Evolutionary conservation across 2,888 invertebrate species (phyloP).

Genomic region (Cantharis nigra): DNA sequence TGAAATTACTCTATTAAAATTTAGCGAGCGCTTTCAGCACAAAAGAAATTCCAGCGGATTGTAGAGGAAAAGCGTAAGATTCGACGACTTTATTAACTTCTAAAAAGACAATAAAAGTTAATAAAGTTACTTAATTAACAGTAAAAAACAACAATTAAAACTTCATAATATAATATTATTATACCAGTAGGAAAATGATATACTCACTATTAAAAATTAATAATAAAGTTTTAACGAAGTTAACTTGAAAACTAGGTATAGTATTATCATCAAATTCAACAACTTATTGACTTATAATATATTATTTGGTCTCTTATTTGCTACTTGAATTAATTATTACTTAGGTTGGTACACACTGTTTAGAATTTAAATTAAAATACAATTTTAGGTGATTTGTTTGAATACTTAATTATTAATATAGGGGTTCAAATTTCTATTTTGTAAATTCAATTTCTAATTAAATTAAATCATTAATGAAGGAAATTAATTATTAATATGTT

Average conservation of each 20-base stretch:
- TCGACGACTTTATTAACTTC: background rate
- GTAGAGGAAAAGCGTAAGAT: background rate
- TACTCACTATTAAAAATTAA: background rate
- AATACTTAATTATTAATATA: background rate
- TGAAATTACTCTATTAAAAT: background rate
- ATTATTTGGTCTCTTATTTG: background rate
- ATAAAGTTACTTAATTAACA: background rate
- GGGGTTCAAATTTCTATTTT: background rate
- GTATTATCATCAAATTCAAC: background rate
- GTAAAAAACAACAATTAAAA: background rate
- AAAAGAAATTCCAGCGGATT: background rate
- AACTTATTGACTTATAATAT: background rate
- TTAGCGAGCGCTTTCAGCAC: background rate
- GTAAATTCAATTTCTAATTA: background rate
- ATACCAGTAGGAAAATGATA: background rate
- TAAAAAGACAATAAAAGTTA: background rate
- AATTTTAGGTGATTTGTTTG: background rate
- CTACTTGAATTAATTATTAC: background rate
- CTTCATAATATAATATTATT: background rate
- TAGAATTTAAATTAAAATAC: background rate
- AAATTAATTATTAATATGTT: background rate
- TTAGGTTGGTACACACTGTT: background rate
- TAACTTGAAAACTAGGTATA: background rate
- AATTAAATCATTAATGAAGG: background rate
- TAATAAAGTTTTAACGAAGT: background rate